A percentile compares a stretch with the other conserved stretches of the same genome.
These are phyloP conservation scores for Phrynocephalus guinanensis DNA, from an alignment of 2,797 vertebrate species.

Conservation along the genomic window DNA sequence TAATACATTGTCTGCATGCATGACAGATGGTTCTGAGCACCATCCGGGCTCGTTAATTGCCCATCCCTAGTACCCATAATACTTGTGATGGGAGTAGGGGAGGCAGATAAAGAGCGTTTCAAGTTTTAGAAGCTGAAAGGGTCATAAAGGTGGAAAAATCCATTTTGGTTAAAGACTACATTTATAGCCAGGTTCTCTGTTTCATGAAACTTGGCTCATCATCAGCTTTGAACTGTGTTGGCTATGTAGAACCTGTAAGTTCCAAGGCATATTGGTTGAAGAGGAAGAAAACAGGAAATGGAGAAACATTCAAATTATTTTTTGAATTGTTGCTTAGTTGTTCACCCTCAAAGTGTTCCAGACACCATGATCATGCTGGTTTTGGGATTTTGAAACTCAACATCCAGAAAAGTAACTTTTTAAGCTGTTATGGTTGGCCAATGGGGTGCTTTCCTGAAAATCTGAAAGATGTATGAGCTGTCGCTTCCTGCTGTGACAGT, in stretches of 20 bases:
- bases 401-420: too few species aligned
- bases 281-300: too few species aligned
- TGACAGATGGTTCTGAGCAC: too few species aligned
- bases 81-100: not conserved
- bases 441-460: slow-evolving; percentile 13
- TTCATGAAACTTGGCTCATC: not conserved
- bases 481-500: not conserved
- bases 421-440: too few species aligned
- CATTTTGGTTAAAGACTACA: fast-evolving
- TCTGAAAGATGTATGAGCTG: not conserved
- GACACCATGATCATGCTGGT: too few species aligned
- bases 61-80: not conserved
- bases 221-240: fast-evolving
- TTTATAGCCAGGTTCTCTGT: not conserved
- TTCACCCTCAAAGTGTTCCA: too few species aligned
- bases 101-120: fast-evolving
- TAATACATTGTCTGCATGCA: too few species aligned
- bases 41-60: too few species aligned
- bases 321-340: too few species aligned
- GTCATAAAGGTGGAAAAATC: not conserved
- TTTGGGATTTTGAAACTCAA: too few species aligned
- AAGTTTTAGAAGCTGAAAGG: not conserved
- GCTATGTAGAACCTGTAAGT: not conserved
- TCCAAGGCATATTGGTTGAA: too few species aligned
- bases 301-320: too few species aligned